A percentile compares a stretch with the other conserved stretches of the same genome.
Evolutionary conservation across 2,888 invertebrate genomes (phyloP).

Genomic region (Cheilosia vulpina): DNA sequence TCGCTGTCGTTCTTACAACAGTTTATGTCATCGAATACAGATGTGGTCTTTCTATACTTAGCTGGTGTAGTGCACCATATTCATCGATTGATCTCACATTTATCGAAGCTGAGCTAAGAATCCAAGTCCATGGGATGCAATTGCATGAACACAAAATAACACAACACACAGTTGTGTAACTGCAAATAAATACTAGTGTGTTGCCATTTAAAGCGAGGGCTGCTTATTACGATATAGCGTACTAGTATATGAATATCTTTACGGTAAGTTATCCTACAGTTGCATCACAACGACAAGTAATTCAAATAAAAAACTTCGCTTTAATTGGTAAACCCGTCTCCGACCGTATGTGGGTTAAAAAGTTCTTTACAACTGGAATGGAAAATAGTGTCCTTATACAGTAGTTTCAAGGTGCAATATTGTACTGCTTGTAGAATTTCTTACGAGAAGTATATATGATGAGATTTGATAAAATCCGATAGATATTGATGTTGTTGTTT

Average conservation of each 20-base stretch:
- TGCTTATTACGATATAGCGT: conserved; percentile 43
- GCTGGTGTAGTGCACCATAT: conserved; percentile 32
- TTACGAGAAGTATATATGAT: conserved; percentile 12
- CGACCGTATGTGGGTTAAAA: conserved; percentile 59
- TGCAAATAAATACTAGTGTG: conserved; percentile 54
- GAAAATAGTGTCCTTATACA: conserved; percentile 59
- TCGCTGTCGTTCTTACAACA: conserved; percentile 35
- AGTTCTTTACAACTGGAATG: conserved; percentile 62
- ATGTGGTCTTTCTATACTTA: conserved; percentile 47
- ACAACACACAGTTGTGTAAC: conserved; percentile 54
- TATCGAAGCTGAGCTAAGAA: conserved; percentile 48
- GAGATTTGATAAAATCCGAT: conserved; percentile 12
- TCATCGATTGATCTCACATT: conserved; percentile 50
- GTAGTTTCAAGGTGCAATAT: conserved; percentile 46
- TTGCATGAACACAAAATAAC: conserved; percentile 10
- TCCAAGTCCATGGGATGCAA: conserved; percentile 37
- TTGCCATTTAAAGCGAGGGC: conserved; percentile 62
- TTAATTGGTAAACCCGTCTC: conserved; percentile 67
- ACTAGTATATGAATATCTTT: conserved; percentile 36
- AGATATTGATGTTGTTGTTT: not conserved
- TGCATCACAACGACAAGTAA: conserved; percentile 37
- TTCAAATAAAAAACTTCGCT: conserved; percentile 31
- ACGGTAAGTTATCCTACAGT: conserved; percentile 49
- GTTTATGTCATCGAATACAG: conserved; percentile 42
- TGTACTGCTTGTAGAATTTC: conserved; percentile 19